Evolutionary conservation across 2,113 vertebrate genomes (phyloP).

Genomic region (Mohoua ochrocephala): DNA sequence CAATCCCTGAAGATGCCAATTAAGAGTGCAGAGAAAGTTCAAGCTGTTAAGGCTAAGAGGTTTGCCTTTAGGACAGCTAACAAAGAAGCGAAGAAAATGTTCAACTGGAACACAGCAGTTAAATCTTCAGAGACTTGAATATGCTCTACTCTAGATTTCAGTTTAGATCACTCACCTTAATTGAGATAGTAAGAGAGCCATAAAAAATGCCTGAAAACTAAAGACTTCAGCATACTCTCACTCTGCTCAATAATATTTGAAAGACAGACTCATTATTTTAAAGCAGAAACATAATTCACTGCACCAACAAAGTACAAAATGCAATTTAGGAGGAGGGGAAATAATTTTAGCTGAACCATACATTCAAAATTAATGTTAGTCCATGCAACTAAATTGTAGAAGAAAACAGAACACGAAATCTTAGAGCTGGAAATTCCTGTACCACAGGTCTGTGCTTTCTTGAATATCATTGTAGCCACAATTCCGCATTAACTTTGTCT

Average conservation of each 20-base stretch:
- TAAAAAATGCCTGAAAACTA: background rate
- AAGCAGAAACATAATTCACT: background rate
- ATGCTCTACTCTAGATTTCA: background rate
- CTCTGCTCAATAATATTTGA: background rate
- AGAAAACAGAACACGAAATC: background rate
- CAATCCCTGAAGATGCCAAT: background rate
- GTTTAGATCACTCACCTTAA: background rate
- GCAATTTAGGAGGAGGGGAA: background rate
- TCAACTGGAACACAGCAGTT: background rate
- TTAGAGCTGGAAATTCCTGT: background rate
- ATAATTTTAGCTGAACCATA: background rate
- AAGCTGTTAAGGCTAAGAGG: background rate
- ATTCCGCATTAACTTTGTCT: background rate
- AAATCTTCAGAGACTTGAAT: background rate
- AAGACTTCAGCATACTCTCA: background rate
- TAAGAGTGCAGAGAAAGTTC: background rate
- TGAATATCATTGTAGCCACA: background rate
- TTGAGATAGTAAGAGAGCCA: background rate
- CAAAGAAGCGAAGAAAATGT: background rate
- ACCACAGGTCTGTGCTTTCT: background rate
- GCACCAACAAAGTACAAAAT: background rate
- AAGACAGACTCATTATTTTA: background rate
- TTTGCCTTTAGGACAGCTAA: background rate
- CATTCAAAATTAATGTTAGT: background rate
- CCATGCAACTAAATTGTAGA: background rate